Evolutionary conservation across 2,113 vertebrate genomes (phyloP).

Genomic region (Zingel zingel): DNA sequence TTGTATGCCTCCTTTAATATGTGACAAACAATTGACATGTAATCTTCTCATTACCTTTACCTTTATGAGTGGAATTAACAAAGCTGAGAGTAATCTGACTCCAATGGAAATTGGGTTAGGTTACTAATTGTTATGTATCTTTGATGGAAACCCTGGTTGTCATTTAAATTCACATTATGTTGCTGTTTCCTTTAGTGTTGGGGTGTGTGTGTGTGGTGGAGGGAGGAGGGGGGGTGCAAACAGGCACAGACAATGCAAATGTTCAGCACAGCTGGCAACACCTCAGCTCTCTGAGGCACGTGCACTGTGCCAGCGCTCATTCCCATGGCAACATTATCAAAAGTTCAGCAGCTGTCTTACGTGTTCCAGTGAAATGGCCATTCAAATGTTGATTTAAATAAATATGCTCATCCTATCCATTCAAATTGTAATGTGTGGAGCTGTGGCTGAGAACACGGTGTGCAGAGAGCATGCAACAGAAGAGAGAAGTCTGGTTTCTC

Average conservation of each 20-base stretch:
- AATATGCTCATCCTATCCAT: conserved; percentile 60
- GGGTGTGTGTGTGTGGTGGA: background rate
- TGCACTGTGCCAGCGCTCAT: conserved; percentile 43
- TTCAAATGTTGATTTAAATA: conserved; percentile 72
- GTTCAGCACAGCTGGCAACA: conserved; percentile 55
- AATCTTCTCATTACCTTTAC: background rate
- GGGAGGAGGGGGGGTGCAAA: conserved; percentile 18
- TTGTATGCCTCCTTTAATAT: background rate
- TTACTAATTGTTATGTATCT: background rate
- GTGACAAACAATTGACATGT: background rate
- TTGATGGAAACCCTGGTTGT: background rate
- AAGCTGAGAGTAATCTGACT: background rate
- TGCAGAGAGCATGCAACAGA: conserved; percentile 35
- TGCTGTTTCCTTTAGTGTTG: background rate
- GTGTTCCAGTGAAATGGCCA: conserved; percentile 59
- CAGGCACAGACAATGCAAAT: conserved; percentile 27
- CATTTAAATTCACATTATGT: conserved; percentile 21
- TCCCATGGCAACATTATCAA: conserved; percentile 73
- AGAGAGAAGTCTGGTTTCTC: conserved; percentile 52
- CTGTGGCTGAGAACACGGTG: conserved; percentile 50
- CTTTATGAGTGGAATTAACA: background rate
- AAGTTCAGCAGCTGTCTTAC: conserved; percentile 55
- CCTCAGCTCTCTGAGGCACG: conserved; percentile 36
- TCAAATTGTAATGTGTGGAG: conserved; percentile 47
- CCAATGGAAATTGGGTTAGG: background rate